phyloP scores from a whole-genome alignment of 2,888 invertebrate genomes.

The Ptilodon capucinus region DNA sequence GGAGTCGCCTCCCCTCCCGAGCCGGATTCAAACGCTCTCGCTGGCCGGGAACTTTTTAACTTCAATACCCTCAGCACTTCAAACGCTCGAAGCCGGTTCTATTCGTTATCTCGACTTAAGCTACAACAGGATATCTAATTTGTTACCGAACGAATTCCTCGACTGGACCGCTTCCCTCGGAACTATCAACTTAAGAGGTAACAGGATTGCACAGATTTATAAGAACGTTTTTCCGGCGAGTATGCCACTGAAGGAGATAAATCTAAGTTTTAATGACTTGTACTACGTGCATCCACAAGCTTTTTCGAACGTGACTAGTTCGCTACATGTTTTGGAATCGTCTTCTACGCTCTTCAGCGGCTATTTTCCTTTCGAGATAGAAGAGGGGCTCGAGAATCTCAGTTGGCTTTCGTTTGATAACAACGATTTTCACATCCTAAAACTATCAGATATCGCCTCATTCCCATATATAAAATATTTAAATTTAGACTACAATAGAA shows the following conservation, averaged over 20 bases:
- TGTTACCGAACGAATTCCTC: conserved; percentile 88
- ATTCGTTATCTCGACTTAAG: conserved; percentile 91
- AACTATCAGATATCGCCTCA: conserved; percentile 86
- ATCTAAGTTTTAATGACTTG: conserved; percentile 95
- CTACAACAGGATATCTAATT: conserved; percentile 91
- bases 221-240: conserved; percentile 88
- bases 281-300: conserved; percentile 91
- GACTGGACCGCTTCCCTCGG: conserved; percentile 91
- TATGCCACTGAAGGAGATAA: conserved; percentile 91
- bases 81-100: conserved; percentile 88
- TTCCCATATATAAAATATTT: conserved; percentile 89
- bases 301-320: conserved; percentile 89
- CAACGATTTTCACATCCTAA: conserved; percentile 90
- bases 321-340: conserved; percentile 91
- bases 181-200: conserved; percentile 92
- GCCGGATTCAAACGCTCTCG: conserved; percentile 89
- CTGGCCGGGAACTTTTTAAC: conserved; percentile 91
- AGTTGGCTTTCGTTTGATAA: conserved; percentile 94
- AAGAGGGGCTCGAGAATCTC: conserved; percentile 88
- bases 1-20: conserved; percentile 84
- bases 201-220: conserved; percentile 89
- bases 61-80: conserved; percentile 87
- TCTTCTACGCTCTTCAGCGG: conserved; percentile 93
- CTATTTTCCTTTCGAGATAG: conserved; percentile 88
- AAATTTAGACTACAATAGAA: conserved; percentile 93